Conservation (phyloP, 2,888 invertebrate species). For the Graphium colonna region DNA sequence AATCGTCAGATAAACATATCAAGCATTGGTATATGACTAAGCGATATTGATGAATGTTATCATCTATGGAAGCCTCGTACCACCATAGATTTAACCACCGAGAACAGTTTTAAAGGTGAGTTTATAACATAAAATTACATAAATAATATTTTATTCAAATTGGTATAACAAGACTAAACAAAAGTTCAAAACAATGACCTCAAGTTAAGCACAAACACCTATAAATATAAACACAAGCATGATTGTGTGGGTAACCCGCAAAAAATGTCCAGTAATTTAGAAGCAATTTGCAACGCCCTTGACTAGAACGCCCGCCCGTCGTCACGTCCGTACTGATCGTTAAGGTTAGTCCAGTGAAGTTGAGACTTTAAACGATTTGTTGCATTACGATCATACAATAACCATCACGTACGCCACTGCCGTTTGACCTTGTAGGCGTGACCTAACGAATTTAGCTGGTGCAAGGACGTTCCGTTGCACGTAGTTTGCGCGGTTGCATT, state of each 20-base stretch:
- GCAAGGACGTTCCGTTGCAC: conserved; percentile 6
- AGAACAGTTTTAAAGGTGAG: no score
- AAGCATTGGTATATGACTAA: no score
- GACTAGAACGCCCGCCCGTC: conserved; percentile 37
- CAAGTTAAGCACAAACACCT: no score
- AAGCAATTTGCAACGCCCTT: conserved; percentile 47
- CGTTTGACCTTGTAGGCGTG: conserved; percentile 5
- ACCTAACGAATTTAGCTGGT: conserved; percentile 2
- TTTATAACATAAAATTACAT: no score
- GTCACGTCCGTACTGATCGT: conserved; percentile 49
- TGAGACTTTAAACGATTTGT: conserved; percentile 21
- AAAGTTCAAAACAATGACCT: no score
- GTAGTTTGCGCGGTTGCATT: not conserved
- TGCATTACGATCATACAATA: conserved; percentile 18
- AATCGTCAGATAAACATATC: no score
- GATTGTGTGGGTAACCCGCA: conserved; percentile 13
- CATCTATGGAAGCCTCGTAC: no score
- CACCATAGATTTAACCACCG: no score
- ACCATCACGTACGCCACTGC: conserved; percentile 12
- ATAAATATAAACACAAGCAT: no score
- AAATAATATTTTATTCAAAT: no score
- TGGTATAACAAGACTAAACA: no score
- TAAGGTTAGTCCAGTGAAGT: conserved; percentile 38
- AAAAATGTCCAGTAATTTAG: conserved; percentile 22
- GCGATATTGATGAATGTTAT: no score